Evolutionary conservation across 2,113 vertebrate genomes (phyloP), one percentile per base, ranked within the genome.

Genomic region (Crocuta crocuta): DNA sequence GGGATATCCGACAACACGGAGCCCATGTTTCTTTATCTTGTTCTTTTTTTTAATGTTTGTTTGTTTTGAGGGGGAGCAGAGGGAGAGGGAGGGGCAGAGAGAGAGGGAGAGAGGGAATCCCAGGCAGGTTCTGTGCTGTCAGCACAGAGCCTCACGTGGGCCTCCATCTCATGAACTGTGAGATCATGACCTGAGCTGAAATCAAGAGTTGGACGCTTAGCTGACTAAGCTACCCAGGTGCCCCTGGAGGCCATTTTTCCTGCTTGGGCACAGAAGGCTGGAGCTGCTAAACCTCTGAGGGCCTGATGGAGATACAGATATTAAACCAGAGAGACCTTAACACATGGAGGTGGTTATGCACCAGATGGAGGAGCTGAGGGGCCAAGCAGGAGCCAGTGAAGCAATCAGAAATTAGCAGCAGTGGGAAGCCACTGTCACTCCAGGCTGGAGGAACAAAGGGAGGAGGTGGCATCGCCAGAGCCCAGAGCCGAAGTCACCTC

Each of bases 361-460:
- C 73, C 10, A 10, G 50, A 63, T 74, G 70, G 82, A 82, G 55
- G 19, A 61, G 15, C 24, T 45, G 24, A 48, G 55, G 73, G 21
- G 10, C 53, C 76, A 50, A 86, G 31, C 0, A 12, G 45, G 53
- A 97, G 81, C 81, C 26, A 4, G n/a, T 48, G 95, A 93, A 74
- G 82, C 31, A 82, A 80, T n/a, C 9, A 65, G 90, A 97, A 91
- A 91, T 91, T 58, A 81, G 53, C 43, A 91, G 55, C 19, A 88
- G 61, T 76, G 82, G 71, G 90, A 88, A 97, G 55, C 63, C 48
- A 45, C 39, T 5, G 17, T 58, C 53, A 17, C 68, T 31, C 19
- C 43, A 55, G 79, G 88, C 66, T 79, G 66, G 84, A 89, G 73
- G 73, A 92, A 66, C 65, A 65, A 84, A 91, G 43, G 7, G 16